phyloP scores from a whole-genome alignment of 2,888 invertebrate genomes.

The Pterostichus madidus region DNA sequence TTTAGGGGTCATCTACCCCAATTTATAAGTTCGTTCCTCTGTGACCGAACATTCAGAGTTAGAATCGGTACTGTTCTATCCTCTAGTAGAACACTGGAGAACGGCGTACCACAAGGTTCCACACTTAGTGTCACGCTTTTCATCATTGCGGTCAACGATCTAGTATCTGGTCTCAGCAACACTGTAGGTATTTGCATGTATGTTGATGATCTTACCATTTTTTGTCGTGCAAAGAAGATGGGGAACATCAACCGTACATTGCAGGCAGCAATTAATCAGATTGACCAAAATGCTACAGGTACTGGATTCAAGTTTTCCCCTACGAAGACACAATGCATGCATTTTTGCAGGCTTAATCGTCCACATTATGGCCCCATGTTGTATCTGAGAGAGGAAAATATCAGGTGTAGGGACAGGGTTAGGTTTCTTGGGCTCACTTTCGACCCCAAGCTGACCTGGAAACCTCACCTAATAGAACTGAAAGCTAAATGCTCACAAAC shows the following conservation, averaged over 20 bases:
- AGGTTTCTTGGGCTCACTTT: too few relatives aligned
- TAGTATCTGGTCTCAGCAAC: neutral
- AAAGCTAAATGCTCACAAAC: slow-evolving; percentile 48
- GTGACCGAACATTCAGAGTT: neutral
- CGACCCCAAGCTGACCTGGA: too few relatives aligned
- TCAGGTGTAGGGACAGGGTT: too few relatives aligned
- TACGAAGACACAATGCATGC: slow-evolving; percentile 53
- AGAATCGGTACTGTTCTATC: slow-evolving; percentile 3
- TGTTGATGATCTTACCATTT: slow-evolving; percentile 67
- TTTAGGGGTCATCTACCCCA: slow-evolving; percentile 4
- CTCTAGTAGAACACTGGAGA: slow-evolving; percentile 31
- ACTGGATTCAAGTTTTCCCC: too few relatives aligned
- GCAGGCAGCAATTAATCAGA: slow-evolving; percentile 59
- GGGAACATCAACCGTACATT: slow-evolving; percentile 49
- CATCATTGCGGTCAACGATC: slow-evolving; percentile 66
- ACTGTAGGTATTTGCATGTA: slow-evolving; percentile 55
- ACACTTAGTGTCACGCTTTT: slow-evolving; percentile 67
- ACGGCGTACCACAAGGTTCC: slow-evolving; percentile 67
- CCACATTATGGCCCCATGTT: slow-evolving; percentile 33
- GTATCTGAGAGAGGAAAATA: neutral
- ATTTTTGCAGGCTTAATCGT: slow-evolving; percentile 28
- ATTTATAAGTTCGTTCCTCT: neutral
- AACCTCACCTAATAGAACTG: too few relatives aligned
- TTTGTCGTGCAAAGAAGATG: slow-evolving; percentile 49
- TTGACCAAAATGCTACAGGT: slow-evolving; percentile 16